Conservation (phyloP, 2,113 vertebrate species). For the Sphaerodactylus townsendi region DNA sequence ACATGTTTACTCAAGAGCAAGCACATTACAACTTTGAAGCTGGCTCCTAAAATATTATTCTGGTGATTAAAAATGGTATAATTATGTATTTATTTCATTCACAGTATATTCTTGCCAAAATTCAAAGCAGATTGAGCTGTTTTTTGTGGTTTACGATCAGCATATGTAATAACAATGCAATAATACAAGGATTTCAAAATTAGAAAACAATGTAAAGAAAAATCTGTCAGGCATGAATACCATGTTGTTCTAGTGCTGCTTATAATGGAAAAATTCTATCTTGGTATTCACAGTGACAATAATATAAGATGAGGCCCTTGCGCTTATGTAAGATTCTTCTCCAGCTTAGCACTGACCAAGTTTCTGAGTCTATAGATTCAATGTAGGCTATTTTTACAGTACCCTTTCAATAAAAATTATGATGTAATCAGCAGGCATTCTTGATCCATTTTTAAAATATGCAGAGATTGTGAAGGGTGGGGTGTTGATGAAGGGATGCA, state of each 20-base stretch:
- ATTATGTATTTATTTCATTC: background rate
- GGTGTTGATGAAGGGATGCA: background rate
- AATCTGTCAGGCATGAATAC: no score
- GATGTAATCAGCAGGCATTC: background rate
- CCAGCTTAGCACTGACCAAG: background rate
- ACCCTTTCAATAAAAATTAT: background rate
- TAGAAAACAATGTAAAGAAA: no score
- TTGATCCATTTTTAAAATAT: background rate
- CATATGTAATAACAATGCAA: no score
- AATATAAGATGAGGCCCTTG: background rate
- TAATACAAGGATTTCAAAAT: no score
- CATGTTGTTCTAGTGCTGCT: no score
- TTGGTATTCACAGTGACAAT: background rate
- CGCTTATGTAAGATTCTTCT: background rate
- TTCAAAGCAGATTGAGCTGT: no score
- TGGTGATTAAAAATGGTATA: background rate
- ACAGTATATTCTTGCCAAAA: no score
- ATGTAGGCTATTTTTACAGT: background rate
- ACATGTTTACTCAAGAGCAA: background rate
- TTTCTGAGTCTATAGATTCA: background rate
- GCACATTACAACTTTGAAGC: background rate
- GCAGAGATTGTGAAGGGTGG: background rate
- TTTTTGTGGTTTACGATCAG: no score
- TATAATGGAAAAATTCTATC: no score
- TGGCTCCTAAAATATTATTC: background rate